Percentiles rank a stretch among this genome's conserved stretches.
phyloP scores from a whole-genome alignment of 2,888 invertebrate species.

The Heliconius hortense region DNA sequence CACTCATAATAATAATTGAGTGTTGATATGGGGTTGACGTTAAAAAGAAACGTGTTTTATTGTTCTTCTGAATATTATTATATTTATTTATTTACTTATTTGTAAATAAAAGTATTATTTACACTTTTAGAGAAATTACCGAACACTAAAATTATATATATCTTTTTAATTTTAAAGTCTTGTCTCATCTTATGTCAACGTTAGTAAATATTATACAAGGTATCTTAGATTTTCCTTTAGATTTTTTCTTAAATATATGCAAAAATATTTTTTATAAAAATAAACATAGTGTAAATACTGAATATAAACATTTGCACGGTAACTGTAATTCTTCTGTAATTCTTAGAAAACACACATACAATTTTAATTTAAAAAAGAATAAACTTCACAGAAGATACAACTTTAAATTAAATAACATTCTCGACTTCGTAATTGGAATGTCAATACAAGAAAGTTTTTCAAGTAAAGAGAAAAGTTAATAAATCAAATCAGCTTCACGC shows the following conservation, averaged over 20 bases:
- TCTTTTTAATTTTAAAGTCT: no score
- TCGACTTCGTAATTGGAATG: slow-evolving; percentile 12
- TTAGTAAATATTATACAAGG: not conserved
- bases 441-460: slow-evolving; percentile 16
- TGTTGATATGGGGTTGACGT: slow-evolving; percentile 3
- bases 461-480: not conserved
- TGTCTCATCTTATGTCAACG: no score
- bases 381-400: slow-evolving; percentile 1
- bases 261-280: no score
- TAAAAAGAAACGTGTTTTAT: not conserved
- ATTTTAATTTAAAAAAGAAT: not conserved
- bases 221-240: not conserved
- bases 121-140: no score
- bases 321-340: not conserved
- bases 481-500: no score
- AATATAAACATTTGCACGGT: not conserved
- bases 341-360: not conserved
- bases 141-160: no score
- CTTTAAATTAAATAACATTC: slow-evolving; percentile 13
- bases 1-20: slow-evolving; percentile 5
- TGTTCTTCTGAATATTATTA: not conserved
- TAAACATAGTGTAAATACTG: not conserved
- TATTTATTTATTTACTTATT: not conserved
- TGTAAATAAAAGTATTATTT: no score
- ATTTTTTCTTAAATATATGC: not conserved